phyloP scores from a whole-genome alignment of 2,888 invertebrate species.

The Pseudococcus longispinus region DNA sequence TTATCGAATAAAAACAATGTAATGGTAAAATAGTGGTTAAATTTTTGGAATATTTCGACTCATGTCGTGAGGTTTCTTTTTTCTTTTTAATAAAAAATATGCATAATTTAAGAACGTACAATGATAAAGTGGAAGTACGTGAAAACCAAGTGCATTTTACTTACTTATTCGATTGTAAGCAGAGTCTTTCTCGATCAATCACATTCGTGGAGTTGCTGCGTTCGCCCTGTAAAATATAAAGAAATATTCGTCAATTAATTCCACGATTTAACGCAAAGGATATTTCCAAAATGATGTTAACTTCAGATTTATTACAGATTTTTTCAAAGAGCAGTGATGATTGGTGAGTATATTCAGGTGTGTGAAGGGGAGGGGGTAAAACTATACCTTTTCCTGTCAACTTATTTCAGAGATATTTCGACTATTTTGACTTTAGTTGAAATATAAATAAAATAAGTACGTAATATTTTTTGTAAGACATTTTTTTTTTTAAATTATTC shows the following conservation, averaged over 20 bases:
- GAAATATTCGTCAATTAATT: neutral
- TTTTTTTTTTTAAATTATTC: no score
- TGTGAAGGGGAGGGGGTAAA: no score
- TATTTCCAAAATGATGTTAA: no score
- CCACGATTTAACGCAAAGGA: neutral
- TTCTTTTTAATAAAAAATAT: neutral
- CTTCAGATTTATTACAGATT: no score
- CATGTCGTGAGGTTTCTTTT: neutral
- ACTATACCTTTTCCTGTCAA: no score
- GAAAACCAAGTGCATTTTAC: neutral
- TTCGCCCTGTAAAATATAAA: neutral
- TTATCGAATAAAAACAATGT: conserved; percentile 10
- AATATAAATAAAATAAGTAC: no score
- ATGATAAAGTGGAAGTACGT: neutral
- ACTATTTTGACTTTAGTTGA: no score
- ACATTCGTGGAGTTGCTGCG: neutral
- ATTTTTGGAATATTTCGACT: neutral
- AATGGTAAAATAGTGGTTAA: neutral
- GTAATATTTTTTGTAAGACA: no score
- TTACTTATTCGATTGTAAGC: neutral
- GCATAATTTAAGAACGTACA: neutral
- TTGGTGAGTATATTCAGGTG: no score
- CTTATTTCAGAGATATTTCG: no score
- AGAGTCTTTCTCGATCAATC: neutral
- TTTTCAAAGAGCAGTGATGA: no score